Evolutionary conservation across 2,888 invertebrate species (phyloP).

Genomic region (Pammene aurita): DNA sequence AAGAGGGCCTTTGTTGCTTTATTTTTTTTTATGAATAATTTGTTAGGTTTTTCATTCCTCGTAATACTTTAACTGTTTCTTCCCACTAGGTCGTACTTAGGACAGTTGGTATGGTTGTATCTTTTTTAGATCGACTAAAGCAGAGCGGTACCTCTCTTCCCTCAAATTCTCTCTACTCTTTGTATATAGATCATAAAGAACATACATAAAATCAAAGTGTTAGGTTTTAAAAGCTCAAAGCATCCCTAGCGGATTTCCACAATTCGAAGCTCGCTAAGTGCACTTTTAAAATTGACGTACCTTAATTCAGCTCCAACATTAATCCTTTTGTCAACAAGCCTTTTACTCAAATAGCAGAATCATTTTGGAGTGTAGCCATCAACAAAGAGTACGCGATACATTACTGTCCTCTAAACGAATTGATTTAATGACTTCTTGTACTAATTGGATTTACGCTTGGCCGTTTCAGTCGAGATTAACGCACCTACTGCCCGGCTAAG

Average conservation of each 20-base stretch:
- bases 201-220: background rate
- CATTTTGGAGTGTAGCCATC: conserved; percentile 73
- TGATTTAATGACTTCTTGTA: conserved; percentile 79
- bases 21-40: too few relatives aligned
- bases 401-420: conserved; percentile 76
- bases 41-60: too few relatives aligned
- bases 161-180: too few relatives aligned
- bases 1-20: too few relatives aligned
- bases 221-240: background rate
- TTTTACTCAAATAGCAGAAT: conserved; percentile 72
- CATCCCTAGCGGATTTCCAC: conserved; percentile 3
- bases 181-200: too few relatives aligned
- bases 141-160: too few relatives aligned
- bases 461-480: conserved; percentile 68
- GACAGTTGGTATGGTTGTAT: too few relatives aligned
- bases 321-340: conserved; percentile 45
- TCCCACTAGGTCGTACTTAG: too few relatives aligned
- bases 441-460: conserved; percentile 76
- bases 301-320: conserved; percentile 30
- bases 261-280: conserved; percentile 23
- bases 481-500: conserved; percentile 55
- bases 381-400: conserved; percentile 73
- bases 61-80: too few relatives aligned
- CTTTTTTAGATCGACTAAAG: too few relatives aligned
- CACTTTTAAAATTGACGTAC: conserved; percentile 34